Evolutionary conservation across 2,113 vertebrate genomes (phyloP).

Genomic region (Oostethus manadensis): DNA sequence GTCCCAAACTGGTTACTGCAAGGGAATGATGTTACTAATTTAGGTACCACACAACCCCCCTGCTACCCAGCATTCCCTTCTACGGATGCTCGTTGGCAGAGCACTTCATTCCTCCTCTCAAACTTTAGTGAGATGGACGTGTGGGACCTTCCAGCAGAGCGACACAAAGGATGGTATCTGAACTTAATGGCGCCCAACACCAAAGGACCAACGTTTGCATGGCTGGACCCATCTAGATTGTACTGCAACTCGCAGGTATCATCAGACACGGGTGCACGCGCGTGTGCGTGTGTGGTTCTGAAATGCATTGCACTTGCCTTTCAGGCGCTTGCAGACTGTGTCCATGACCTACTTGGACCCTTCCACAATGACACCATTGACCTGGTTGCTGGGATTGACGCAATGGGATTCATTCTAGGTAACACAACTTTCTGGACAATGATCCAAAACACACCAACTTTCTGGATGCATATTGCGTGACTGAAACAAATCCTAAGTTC

Average conservation of each 20-base stretch:
- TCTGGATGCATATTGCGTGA: too few relatives aligned
- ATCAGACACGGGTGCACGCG: background rate
- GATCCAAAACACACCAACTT: too few relatives aligned
- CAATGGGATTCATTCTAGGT: constrained; percentile 90
- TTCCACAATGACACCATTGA: constrained; percentile 77
- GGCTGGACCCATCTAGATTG: constrained; percentile 86
- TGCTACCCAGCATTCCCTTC: constrained; percentile 12
- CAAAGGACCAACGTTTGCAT: constrained; percentile 78
- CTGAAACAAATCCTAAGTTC: too few relatives aligned
- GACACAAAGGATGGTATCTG: constrained; percentile 78
- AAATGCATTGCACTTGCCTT: background rate
- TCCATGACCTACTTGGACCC: constrained; percentile 75
- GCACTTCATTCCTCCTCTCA: constrained; percentile 13
- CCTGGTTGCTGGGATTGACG: constrained; percentile 81
- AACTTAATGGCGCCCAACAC: constrained; percentile 81
- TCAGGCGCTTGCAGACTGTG: constrained; percentile 80
- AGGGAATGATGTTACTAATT: background rate
- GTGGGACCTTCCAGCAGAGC: constrained; percentile 43
- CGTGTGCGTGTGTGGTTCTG: background rate
- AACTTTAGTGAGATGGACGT: constrained; percentile 65
- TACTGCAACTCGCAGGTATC: constrained; percentile 82
- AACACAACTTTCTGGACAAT: too few relatives aligned
- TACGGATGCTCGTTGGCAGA: background rate
- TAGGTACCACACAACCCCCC: constrained; percentile 1
- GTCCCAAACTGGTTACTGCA: too few relatives aligned